phyloP scores from a whole-genome alignment of 2,888 invertebrate species.

The Torymus aiolomorphi region DNA sequence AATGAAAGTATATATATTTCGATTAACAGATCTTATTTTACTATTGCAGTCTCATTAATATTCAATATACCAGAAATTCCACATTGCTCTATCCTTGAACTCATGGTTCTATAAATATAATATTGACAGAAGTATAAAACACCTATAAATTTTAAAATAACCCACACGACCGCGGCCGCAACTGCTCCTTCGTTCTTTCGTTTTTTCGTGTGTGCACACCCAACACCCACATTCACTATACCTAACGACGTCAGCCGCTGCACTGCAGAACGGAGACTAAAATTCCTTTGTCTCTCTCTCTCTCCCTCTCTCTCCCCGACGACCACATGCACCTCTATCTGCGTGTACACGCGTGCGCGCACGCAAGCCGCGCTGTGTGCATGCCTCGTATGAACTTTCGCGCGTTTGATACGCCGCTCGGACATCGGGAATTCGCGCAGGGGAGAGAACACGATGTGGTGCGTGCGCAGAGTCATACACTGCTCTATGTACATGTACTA shows the following conservation, averaged over 20 bases:
- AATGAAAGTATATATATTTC: too few species aligned
- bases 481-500: background rate
- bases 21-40: too few species aligned
- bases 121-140: background rate
- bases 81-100: too few species aligned
- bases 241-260: too few species aligned
- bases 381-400: constrained; percentile 34
- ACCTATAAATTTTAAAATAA: constrained; percentile 16
- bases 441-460: too few species aligned
- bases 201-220: background rate
- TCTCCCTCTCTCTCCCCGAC: background rate
- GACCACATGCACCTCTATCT: background rate
- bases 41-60: too few species aligned
- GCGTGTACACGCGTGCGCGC: background rate
- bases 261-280: background rate
- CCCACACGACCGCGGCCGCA: background rate
- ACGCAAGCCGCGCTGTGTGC: background rate
- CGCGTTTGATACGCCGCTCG: constrained; percentile 46
- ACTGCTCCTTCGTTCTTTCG: too few species aligned
- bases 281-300: constrained; percentile 35
- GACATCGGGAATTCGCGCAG: constrained; percentile 39
- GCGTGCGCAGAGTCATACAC: too few species aligned
- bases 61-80: too few species aligned
- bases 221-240: background rate
- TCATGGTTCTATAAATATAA: too few species aligned